These are phyloP conservation scores for Chelmon rostratus DNA, from an alignment of 2,797 vertebrate species.

Conservation along the genomic window DNA sequence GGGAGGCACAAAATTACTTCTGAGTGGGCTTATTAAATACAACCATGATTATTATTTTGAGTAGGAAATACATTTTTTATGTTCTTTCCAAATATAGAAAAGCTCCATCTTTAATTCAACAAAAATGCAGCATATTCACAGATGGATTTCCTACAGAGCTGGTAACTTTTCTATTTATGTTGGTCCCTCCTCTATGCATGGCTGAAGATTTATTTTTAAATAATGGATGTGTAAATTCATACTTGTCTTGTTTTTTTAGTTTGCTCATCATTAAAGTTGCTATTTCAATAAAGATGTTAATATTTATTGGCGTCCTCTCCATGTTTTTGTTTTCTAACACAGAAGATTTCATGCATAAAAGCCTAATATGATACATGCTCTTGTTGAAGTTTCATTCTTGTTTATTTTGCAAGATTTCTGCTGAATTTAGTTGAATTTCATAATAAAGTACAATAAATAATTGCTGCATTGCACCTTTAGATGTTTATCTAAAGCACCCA, in stretches of 20 bases:
- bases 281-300: not conserved
- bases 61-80: slow-evolving; percentile 30
- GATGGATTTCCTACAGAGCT: slow-evolving; percentile 35
- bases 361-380: not conserved
- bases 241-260: not conserved
- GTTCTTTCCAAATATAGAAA: slow-evolving; percentile 38
- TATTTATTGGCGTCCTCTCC: not conserved
- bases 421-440: not conserved
- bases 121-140: slow-evolving; percentile 29
- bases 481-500: not conserved
- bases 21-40: slow-evolving; percentile 23
- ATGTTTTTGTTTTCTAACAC: not conserved
- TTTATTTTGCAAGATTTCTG: not conserved
- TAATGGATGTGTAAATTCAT: slow-evolving; percentile 22
- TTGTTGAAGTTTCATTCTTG: not conserved
- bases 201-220: slow-evolving; percentile 24
- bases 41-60: slow-evolving; percentile 35
- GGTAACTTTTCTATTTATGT: slow-evolving; percentile 23
- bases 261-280: not conserved
- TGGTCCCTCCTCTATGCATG: not conserved
- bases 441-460: not conserved
- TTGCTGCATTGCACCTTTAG: not conserved
- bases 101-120: slow-evolving; percentile 52
- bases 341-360: not conserved
- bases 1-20: not conserved